Evolutionary conservation across 1,140 invertebrate genomes (phyloP).

Genomic region (Drosophila obscura): DNA sequence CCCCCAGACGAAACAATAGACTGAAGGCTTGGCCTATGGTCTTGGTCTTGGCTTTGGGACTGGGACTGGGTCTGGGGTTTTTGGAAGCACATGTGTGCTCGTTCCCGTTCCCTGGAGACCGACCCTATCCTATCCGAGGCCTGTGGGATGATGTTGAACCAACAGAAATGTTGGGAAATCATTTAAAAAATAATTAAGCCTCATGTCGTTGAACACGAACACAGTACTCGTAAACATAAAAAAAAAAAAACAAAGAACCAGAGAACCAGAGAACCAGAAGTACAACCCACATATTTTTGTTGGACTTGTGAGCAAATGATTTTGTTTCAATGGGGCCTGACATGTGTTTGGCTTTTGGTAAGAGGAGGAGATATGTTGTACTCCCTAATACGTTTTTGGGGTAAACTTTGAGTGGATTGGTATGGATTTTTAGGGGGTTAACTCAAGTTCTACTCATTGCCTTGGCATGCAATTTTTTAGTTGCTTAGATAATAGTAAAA

Average conservation of each 20-base stretch:
- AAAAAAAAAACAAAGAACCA: slow-evolving; percentile 1
- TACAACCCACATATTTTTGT: slow-evolving; percentile 10
- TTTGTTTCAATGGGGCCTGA: slow-evolving; percentile 29
- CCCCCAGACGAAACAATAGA: slow-evolving; percentile 37
- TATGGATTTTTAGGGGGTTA: too few species aligned
- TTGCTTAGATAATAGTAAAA: too few species aligned
- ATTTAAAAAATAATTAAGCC: slow-evolving; percentile 77
- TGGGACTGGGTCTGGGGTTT: not conserved
- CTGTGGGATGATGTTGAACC: slow-evolving; percentile 39
- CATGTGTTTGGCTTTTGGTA: slow-evolving; percentile 23
- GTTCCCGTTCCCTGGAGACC: slow-evolving; percentile 17
- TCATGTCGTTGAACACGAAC: slow-evolving; percentile 46
- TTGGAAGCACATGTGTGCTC: slow-evolving; percentile 22
- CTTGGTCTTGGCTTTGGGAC: slow-evolving; percentile 2
- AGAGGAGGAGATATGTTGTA: not conserved
- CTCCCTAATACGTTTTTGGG: too few species aligned
- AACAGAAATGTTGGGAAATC: slow-evolving; percentile 53
- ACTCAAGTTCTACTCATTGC: too few species aligned
- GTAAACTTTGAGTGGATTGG: too few species aligned
- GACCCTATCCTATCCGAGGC: not conserved
- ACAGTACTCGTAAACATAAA: slow-evolving; percentile 21
- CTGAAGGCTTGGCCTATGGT: slow-evolving; percentile 21
- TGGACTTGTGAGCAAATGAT: slow-evolving; percentile 17
- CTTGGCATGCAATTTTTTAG: too few species aligned
- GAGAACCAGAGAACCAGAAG: slow-evolving; percentile 5